Evolutionary conservation across 2,888 invertebrate species (phyloP), one percentile per base, ranked within the genome.

Genomic region (Drosophila maculinotata): DNA sequence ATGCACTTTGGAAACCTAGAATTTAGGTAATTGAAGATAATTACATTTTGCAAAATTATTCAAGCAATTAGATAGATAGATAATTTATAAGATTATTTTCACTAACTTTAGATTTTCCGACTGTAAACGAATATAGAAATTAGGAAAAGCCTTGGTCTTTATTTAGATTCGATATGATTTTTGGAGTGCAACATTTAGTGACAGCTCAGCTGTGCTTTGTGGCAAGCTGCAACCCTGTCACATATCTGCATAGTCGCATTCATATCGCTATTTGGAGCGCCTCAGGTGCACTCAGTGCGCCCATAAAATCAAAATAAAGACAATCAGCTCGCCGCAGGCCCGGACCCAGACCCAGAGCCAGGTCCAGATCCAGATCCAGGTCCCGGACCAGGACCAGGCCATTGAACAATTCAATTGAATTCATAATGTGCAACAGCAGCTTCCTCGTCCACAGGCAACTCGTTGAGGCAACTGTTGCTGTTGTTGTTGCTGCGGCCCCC

Each of bases 391-490:
- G 56, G 56, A 52, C 59, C 69, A 62, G 67, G 65, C 70, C 71
- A 71, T 70, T 66, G 72, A 72, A 88, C 87, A 88, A 87, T 87
- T 84, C 84, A 84, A 84, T 84, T 83, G 79, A 84, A 83, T 87
- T 73, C 76, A 68, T 60, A 79, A 78, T 70, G 65, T 42, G 73
- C 73, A 31, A 12, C 26, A 41, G 68, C 65, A 63, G 45, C 66
- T 48, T 38, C 56, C 69, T 49, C 45, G 69, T 47, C n/a, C 45
- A 20, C 20, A 15, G 26, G 49, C 41, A 49, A 38, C 47, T 10
- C n/a, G 26, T 7, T 10, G 26, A 26, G 14, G 7, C 10, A 8
- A 8, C 3, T 38, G 38, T 38, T 41, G 23, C 9, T 1, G 25
- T n/a, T 20, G 20, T 20, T 44, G 28, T 10, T 15, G 42, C n/a